phyloP scores from a whole-genome alignment of 2,113 vertebrate species.

The Bombycilla garrulus region DNA sequence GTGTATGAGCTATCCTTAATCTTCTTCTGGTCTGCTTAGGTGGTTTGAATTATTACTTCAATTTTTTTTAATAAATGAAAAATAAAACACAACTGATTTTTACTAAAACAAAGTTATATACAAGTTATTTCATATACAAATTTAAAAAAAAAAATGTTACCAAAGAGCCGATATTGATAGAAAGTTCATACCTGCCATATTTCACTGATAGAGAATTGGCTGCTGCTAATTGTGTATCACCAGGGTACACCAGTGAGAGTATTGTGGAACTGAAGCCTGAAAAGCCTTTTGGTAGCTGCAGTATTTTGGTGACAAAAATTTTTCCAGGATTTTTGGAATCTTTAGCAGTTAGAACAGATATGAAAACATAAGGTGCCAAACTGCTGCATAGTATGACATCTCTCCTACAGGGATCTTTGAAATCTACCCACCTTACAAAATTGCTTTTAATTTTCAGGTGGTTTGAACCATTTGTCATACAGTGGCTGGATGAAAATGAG shows the following conservation, averaged over 20 bases:
- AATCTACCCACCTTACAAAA: not conserved
- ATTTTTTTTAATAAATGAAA: not conserved
- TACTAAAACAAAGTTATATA: not conserved
- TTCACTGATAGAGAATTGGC: not conserved
- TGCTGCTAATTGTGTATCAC: not conserved
- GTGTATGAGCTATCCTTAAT: not conserved
- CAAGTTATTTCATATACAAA: not conserved
- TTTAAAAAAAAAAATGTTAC: not conserved
- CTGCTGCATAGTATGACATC: not conserved
- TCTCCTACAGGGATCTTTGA: not conserved
- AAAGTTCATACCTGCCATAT: not conserved
- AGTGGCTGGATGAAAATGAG: conserved; percentile 98
- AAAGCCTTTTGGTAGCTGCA: not conserved
- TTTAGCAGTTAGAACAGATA: not conserved
- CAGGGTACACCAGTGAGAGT: too few species aligned
- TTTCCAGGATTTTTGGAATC: not conserved
- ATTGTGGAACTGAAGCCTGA: not conserved
- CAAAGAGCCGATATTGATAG: not conserved
- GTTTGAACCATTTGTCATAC: conserved; percentile 98
- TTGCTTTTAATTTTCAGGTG: conserved; percentile 75
- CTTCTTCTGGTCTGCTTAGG: not conserved
- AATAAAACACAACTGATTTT: not conserved
- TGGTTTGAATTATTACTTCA: not conserved
- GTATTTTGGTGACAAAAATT: not conserved
- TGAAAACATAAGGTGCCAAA: not conserved